Base-by-base conservation (phyloP, 2,888 invertebrate species). In the Sesamia inferens region DNA sequence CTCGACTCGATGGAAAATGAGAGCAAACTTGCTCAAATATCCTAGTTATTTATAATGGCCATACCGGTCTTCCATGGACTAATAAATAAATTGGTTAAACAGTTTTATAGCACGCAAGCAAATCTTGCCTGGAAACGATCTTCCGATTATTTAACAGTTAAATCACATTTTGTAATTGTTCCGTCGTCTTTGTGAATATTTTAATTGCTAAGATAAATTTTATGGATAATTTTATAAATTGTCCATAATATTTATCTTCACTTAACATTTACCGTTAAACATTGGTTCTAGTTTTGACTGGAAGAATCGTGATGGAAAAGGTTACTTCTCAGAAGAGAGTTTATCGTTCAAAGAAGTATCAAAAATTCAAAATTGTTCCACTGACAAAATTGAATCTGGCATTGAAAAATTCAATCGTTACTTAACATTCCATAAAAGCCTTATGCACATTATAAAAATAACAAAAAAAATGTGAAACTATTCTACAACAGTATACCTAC, bases 71-170 rank as follows among this genome's bases (percentile, higher is more conserved):
- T 57, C 66, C 78, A 83, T 68, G 84, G 67, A 59, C 67, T 65
- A 62, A 31, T 68, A 63, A 77, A 71, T 77, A 54, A 71, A 74
- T 81, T 72, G 74, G 22, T 22, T 55, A 74, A 79, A 72, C 76
- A 68, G 64, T 65, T 77, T 81, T 69, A 84, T 39, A 70, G 51
- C 67, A 70, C 55, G 69, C 11, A 79, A 76, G 69, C 11, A 76
- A 76, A 69, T 69, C 51, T 66, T 22, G 55, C 7, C 44, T 65
- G 54, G 39, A 55, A 64, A 58, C 47, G 44, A 66, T 57, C 42
- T 78, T 44, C 58, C 19, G 51, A 54, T 69, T 5, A 48, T 64
- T 78, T 14, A 63, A 58, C 51, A 31, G 47, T 68, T 64, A 59
- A 51, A 63, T 57, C 47, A 24, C 14, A 68, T 59, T 39, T 62